A percentile compares a stretch with the other conserved stretches of the same genome.
These are phyloP conservation scores for Troides oblongomaculatus DNA, from an alignment of 2,888 invertebrate genomes.

Conservation along the genomic window DNA sequence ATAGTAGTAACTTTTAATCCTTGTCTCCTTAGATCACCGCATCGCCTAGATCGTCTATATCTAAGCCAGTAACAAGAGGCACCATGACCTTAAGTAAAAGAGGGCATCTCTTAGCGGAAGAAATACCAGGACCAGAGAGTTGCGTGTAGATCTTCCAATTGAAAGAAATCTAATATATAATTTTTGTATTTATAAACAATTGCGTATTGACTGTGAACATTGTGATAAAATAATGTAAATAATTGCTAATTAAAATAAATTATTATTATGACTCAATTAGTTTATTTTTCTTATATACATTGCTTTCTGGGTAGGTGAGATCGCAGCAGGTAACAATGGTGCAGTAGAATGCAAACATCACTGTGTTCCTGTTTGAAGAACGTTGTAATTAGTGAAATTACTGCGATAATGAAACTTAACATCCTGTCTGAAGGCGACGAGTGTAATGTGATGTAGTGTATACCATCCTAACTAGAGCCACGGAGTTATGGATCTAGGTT, in stretches of 20 bases:
- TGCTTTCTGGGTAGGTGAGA: too few species aligned
- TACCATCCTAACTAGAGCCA: too few species aligned
- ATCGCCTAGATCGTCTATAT: constrained; percentile 48
- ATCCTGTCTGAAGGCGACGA: too few species aligned
- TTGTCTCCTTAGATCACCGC: constrained; percentile 50
- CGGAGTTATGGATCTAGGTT: too few species aligned
- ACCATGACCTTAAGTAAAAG: constrained; percentile 66
- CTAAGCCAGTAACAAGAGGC: constrained; percentile 51
- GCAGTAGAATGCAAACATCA: too few species aligned
- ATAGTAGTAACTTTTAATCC: neutral
- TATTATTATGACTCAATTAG: constrained; percentile 37
- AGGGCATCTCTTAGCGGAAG: constrained; percentile 74
- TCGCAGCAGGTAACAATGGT: too few species aligned
- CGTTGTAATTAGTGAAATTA: too few species aligned
- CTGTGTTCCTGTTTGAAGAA: too few species aligned
- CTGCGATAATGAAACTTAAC: too few species aligned
- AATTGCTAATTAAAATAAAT: constrained; percentile 37
- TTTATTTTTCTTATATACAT: constrained; percentile 23
- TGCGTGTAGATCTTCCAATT: constrained; percentile 60
- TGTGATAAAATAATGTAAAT: constrained; percentile 56
- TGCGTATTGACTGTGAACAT: constrained; percentile 56
- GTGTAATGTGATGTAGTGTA: too few species aligned
- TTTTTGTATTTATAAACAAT: constrained; percentile 41
- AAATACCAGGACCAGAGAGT: constrained; percentile 75
- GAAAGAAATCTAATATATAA: constrained; percentile 35